Percentiles rank a stretch among this genome's conserved stretches.
phyloP scores from a whole-genome alignment of 1,140 invertebrate species.

The Brachystomella parvula region DNA sequence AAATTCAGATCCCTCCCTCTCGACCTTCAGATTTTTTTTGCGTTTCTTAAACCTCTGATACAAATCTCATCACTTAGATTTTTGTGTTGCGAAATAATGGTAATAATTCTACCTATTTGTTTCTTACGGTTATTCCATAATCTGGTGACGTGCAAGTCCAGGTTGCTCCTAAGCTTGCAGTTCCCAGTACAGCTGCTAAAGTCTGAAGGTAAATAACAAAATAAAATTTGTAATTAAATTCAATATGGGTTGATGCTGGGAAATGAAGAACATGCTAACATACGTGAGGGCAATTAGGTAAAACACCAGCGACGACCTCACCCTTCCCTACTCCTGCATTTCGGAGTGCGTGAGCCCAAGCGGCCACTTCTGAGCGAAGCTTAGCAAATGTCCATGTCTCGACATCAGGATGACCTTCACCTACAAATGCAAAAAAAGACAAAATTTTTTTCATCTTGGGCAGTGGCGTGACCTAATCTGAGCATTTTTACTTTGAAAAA shows the following conservation, averaged over 20 bases:
- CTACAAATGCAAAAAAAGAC: slow-evolving; percentile 36
- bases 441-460: no score
- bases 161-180: slow-evolving; percentile 47
- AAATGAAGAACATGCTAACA: slow-evolving; percentile 5
- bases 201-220: slow-evolving; percentile 41
- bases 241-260: not conserved
- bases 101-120: not conserved
- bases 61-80: no score
- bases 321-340: slow-evolving; percentile 43
- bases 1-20: no score
- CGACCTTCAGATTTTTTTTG: no score
- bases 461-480: no score
- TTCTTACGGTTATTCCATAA: slow-evolving; percentile 49
- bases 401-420: slow-evolving; percentile 42
- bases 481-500: no score
- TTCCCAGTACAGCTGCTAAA: slow-evolving; percentile 50
- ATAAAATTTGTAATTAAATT: not conserved
- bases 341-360: slow-evolving; percentile 45
- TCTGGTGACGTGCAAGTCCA: slow-evolving; percentile 55
- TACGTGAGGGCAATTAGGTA: slow-evolving; percentile 39
- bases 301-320: slow-evolving; percentile 47
- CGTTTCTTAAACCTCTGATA: no score
- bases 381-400: slow-evolving; percentile 44
- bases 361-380: slow-evolving; percentile 42
- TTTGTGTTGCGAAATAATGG: no score